Evolutionary conservation across 1,140 invertebrate genomes (phyloP), one percentile per base, ranked within the genome.

Genomic region (Chlorops oryzae): DNA sequence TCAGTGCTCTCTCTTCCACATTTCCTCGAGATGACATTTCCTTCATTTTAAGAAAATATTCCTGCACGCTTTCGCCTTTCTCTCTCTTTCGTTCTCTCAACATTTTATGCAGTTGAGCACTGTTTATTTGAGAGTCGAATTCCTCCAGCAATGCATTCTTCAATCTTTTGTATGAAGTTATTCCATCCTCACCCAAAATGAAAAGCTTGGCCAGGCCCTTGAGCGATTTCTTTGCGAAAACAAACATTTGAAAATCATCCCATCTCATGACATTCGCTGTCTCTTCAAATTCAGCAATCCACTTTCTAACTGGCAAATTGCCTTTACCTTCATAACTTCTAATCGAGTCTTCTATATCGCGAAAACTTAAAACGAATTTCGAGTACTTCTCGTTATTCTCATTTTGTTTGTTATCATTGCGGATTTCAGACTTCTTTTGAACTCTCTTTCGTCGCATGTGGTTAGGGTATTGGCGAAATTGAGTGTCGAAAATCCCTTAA

Each of bases 181-280:
- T 22, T 4, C 46, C 46, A 5, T 35, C 1, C 39, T 47, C 50
- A 39, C 42, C 46, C 5, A 15, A 18, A 7, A 46, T 10, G 32
- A 39, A 51, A n/a, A 45, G 13, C 20, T 43, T 35, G 9, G 42
- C 41, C 17, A 51, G 23, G 12, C 43, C 50, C 17, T 12, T 32
- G 12, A 52, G 27, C 2, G 43, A 47, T 40, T 43, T 38, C 34
- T 52, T 52, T 12, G 45, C 47, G 40, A 48, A 48, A 10, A 48
- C 21, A 48, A 28, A 48, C 28, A 41, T 55, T 28, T 55, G 40
- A 9, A 52, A 47, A 13, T 52, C 44, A 32, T 46, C 46, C 50
- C 50, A 55, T 20, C 47, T 22, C 53, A 51, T 55, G 1, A 51
- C 25, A 7, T 6, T 40, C 17, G 38, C 25, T 17, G 41, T 51